Evolutionary conservation across 2,113 vertebrate species (phyloP).

Genomic region (Tylochromis polylepis): DNA sequence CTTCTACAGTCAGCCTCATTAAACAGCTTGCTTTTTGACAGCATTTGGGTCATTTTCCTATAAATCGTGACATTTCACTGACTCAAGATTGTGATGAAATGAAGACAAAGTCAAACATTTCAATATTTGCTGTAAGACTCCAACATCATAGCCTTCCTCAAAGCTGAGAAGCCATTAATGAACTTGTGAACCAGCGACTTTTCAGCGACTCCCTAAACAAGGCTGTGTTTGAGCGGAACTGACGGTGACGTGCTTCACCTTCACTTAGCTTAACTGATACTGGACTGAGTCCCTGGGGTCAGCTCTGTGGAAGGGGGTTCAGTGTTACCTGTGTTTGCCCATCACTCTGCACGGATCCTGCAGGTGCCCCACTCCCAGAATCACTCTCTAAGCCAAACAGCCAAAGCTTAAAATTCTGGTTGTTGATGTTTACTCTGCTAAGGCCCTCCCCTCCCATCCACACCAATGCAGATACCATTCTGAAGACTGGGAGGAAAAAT

Average conservation of each 20-base stretch:
- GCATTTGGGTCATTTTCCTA: neutral
- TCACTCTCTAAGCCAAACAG: constrained; percentile 42
- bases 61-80: neutral
- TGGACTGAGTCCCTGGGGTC: constrained; percentile 56
- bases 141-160: neutral
- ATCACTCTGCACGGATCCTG: constrained; percentile 51
- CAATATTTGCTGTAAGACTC: neutral
- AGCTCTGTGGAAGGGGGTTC: constrained; percentile 37
- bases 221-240: constrained; percentile 55
- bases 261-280: constrained; percentile 70
- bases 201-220: constrained; percentile 30
- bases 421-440: constrained; percentile 64
- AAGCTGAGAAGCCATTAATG: constrained; percentile 20
- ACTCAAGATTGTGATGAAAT: neutral
- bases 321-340: constrained; percentile 57
- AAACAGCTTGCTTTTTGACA: neutral
- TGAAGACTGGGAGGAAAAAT: constrained; percentile 57
- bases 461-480: constrained; percentile 62
- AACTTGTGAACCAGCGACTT: constrained; percentile 52
- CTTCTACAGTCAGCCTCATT: neutral
- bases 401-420: neutral
- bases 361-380: constrained; percentile 42
- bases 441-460: constrained; percentile 30
- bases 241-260: constrained; percentile 64
- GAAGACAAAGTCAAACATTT: neutral